phyloP scores from a whole-genome alignment of 2,113 vertebrate genomes.

The Myodes glareolus region DNA sequence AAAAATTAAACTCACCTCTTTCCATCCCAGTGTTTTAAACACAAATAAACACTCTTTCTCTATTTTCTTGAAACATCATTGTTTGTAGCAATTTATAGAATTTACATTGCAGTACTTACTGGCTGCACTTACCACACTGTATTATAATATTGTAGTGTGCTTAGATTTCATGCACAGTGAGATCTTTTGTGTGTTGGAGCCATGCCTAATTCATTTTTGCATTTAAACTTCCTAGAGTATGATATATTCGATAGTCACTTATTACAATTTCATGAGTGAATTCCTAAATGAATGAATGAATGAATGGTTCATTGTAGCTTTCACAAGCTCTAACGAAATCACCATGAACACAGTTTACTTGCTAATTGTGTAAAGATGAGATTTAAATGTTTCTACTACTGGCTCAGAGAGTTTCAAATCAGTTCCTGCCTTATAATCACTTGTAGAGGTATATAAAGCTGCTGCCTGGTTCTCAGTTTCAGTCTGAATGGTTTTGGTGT shows the following conservation, averaged over 20 bases:
- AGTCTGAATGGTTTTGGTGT: not conserved
- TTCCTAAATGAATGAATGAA: constrained; percentile 34
- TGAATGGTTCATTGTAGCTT: constrained; percentile 50
- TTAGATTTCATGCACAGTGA: not conserved
- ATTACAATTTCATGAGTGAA: constrained; percentile 52
- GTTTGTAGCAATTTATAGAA: not conserved
- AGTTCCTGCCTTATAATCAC: not conserved
- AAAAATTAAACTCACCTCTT: not conserved
- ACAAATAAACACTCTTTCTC: not conserved
- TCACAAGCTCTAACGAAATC: not conserved
- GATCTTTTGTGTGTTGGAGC: constrained; percentile 32
- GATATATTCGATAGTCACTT: constrained; percentile 46
- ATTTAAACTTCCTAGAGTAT: constrained; percentile 49
- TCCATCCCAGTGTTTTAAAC: not conserved
- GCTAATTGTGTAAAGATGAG: constrained; percentile 15
- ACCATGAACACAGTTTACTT: not conserved
- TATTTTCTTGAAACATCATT: not conserved
- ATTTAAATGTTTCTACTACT: constrained; percentile 51
- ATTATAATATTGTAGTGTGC: constrained; percentile 24
- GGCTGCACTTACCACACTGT: not conserved
- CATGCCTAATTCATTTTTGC: constrained; percentile 53
- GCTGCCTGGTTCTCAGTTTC: not conserved
- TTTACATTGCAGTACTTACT: constrained; percentile 31
- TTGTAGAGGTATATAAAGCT: not conserved
- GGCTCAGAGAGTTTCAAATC: not conserved